Percentiles rank a stretch among this genome's conserved stretches.
Evolutionary conservation across 2,888 invertebrate species (phyloP).

Genomic region (Xylocampa areola): DNA sequence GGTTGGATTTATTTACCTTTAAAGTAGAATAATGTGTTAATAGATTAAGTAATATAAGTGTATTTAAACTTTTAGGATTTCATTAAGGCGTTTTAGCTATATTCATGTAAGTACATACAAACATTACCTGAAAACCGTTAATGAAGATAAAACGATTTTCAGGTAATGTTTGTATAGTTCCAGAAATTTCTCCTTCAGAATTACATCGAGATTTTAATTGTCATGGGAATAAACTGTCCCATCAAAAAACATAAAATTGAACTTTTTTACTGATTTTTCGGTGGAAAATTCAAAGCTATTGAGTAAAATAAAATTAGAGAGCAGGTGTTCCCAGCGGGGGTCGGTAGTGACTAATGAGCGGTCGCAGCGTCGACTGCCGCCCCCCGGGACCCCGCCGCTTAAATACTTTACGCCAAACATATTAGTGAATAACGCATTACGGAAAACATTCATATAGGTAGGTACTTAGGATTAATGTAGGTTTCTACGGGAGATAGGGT

Average conservation of each 20-base stretch:
- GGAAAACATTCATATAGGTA: conserved; percentile 2
- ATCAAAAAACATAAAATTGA: conserved; percentile 57
- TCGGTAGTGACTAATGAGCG: conserved; percentile 76
- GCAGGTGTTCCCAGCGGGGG: conserved; percentile 69
- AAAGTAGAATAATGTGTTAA: no score
- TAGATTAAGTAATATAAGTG: no score
- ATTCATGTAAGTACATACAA: no score
- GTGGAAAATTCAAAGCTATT: conserved; percentile 63
- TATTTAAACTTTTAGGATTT: no score
- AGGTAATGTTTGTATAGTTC: background rate
- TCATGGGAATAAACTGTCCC: conserved; percentile 36
- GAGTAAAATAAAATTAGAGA: conserved; percentile 67
- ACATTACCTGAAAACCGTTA: no score
- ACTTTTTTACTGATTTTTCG: conserved; percentile 67
- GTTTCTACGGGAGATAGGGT: background rate
- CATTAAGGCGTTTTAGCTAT: no score
- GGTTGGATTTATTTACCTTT: no score
- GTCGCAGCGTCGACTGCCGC: conserved; percentile 71
- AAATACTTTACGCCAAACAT: conserved; percentile 65
- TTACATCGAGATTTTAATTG: conserved; percentile 8
- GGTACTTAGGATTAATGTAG: conserved; percentile 1
- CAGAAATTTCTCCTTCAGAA: background rate
- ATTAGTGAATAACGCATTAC: conserved; percentile 49
- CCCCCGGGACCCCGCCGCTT: conserved; percentile 61
- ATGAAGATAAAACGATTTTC: no score